Evolutionary conservation across 2,888 invertebrate species (phyloP), one percentile per base, ranked within the genome.

Genomic region (Bellardia bayeri): DNA sequence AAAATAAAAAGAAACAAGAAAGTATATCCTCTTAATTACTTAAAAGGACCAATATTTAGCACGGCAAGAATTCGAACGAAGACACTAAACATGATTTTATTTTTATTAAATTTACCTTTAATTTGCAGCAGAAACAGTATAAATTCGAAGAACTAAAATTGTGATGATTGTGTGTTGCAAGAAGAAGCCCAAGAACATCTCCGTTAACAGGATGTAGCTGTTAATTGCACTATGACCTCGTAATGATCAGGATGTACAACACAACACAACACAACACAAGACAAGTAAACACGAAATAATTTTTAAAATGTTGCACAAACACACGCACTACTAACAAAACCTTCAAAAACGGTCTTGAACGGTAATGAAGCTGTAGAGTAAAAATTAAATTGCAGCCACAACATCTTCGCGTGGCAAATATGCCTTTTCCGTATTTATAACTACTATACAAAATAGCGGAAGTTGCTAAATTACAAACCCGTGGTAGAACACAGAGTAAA

Each of bases 201-300:
- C 80, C 68, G 61, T 37, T 63, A 54, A 64, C 87, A 87, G 87
- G 82, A 87, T 78, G 85, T 79, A 61, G 71, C 85, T 82, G 74
- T 82, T 87, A 87, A 87, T 87, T 87, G 87, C 87, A 79, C 82
- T 85, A 84, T 87, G 85, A 87, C 87, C 87, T 79, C 79, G 78
- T 85, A 85, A 85, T 87, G 82, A 85, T 87, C 82, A 80, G 87
- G 75, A 87, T 69, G 85, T 82, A 74, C 33, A 72, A 58, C 63
- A 64, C 56, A 72, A 58, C 63, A 74, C 33, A 72, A 58, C 63
- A 64, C 56, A 72, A 58, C 63, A 64, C 56, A 61, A 79, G 81
- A 68, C 80, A 85, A 74, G 64, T 79, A 87, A 82, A 82, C 79
- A 87, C 30, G 64, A 85, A 85, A 69, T 72, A 82, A 82, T 66